phyloP scores from a whole-genome alignment of 2,113 vertebrate species.

The Paradoxurus hermaphroditus region DNA sequence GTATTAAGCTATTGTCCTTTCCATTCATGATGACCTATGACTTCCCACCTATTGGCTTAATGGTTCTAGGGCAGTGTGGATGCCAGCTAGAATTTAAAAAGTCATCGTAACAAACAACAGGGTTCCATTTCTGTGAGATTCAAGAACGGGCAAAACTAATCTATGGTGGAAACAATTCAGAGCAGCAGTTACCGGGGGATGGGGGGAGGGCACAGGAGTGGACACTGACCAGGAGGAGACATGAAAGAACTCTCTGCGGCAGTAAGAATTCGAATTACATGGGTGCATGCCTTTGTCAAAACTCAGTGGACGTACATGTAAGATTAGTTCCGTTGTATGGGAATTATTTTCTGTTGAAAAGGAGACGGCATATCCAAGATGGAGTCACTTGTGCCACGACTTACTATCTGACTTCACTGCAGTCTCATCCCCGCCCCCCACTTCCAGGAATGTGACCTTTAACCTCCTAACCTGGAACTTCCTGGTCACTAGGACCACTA shows the following conservation, averaged over 20 bases:
- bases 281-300: not conserved
- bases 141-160: not conserved
- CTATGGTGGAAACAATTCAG: not conserved
- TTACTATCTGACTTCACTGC: not conserved
- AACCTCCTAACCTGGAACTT: not conserved
- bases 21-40: not conserved
- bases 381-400: not conserved
- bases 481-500: not conserved
- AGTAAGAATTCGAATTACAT: not conserved
- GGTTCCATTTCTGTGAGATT: not conserved
- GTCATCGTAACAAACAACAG: not conserved
- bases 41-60: not conserved
- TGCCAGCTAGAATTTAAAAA: not conserved
- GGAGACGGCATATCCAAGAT: not conserved
- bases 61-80: not conserved
- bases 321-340: not conserved
- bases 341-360: not conserved
- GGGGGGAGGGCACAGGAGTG: not conserved
- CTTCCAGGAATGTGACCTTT: not conserved
- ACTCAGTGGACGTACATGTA: not conserved
- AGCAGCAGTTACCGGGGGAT: too few species aligned
- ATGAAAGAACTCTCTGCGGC: not conserved
- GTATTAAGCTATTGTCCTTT: too few species aligned
- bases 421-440: not conserved
- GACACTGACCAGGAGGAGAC: not conserved